Evolutionary conservation across 2,797 vertebrate genomes (phyloP).

Genomic region (Argentina silus): DNA sequence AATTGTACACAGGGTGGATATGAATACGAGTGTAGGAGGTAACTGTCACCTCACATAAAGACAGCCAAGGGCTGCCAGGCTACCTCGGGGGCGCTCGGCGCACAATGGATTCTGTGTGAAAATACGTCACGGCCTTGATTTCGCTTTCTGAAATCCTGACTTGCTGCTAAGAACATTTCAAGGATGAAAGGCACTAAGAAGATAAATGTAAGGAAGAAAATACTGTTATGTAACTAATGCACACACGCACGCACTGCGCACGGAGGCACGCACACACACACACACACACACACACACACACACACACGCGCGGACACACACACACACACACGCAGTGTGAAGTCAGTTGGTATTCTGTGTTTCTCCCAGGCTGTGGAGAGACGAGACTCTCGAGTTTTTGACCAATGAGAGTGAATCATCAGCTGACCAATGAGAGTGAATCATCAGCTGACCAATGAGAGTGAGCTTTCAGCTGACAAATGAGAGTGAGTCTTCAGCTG

Average conservation of each 20-base stretch:
- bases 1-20: constrained; percentile 71
- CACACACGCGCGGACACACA: too few relatives aligned
- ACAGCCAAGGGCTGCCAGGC: constrained; percentile 74
- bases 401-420: too few relatives aligned
- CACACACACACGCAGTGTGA: constrained; percentile 37
- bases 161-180: constrained; percentile 69
- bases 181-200: constrained; percentile 62
- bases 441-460: too few relatives aligned
- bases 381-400: too few relatives aligned
- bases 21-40: constrained; percentile 74
- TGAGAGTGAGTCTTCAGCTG: too few relatives aligned
- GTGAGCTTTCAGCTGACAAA: too few relatives aligned
- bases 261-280: too few relatives aligned
- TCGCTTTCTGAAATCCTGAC: constrained; percentile 61
- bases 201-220: constrained; percentile 58
- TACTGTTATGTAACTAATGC: constrained; percentile 57
- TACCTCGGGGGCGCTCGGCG: constrained; percentile 61
- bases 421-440: too few relatives aligned
- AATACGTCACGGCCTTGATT: constrained; percentile 66
- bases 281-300: background rate
- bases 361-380: too few relatives aligned
- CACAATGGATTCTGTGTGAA: constrained; percentile 53
- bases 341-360: constrained; percentile 41
- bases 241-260: background rate
- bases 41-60: constrained; percentile 76